Evolutionary conservation across 2,888 invertebrate genomes (phyloP), one percentile per base, ranked within the genome.

Genomic region (Phyllotreta striolata): DNA sequence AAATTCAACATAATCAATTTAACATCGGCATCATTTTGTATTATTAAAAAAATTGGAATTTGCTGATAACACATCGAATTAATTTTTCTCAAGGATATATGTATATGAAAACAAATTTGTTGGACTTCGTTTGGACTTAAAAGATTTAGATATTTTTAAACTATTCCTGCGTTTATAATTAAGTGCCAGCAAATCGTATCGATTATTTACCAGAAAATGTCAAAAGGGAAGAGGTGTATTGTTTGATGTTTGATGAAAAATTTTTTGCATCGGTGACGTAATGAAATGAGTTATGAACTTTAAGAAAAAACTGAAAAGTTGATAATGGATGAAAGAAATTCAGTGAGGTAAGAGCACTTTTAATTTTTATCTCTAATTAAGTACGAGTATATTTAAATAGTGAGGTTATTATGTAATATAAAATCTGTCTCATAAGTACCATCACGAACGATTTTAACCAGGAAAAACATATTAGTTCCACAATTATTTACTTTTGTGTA

Each of bases 261-360:
- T 62, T 64, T 60, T 55, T 63, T 60, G 43, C 44, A 56, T 60
- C 62, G 37, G 67, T 67, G 64, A 67, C 64, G 67, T 64, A 63
- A 63, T 67, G 51, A 34, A 59, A 34, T 63, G 47, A 67, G 64
- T 64, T 62, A 67, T 61, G 67, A 67, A 63, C 64, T 57, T 47
- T 67, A 49, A 56, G 41, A 60, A 49, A 63, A 62, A 63, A 37
- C 57, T 64, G 57, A 54, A 63, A 59, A 52, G 9, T 10, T 7
- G 43, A 55, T 59, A 3, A 63, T 63, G 63, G 59, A 63, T 59
- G 38, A 40, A 43, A 12, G 8, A 37, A 44, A 54, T 60, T n/a
- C 12, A 40, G 4, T 63, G 44, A 66, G 68, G 68, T 68, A 62
- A 64, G 59, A 6, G 8, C 10, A n/a, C 9, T 40, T 44, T 54